Conservation (phyloP, 2,113 vertebrate species). For the Rhabdornis inornatus region DNA sequence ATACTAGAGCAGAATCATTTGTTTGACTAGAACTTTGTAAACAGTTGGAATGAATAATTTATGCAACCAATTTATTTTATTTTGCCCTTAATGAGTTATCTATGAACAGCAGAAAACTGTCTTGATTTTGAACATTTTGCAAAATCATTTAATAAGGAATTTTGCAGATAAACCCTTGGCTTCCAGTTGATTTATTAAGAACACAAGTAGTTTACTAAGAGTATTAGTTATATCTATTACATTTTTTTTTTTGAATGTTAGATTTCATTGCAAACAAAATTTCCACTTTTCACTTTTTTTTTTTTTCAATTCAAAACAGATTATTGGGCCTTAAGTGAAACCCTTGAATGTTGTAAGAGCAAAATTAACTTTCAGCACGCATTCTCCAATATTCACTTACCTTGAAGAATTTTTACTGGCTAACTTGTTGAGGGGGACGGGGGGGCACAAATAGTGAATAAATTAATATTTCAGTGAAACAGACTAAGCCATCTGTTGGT, state of each 20-base stretch:
- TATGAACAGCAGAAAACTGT: not conserved
- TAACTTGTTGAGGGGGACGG: accelerated
- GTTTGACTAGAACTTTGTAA: not conserved
- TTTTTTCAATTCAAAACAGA: not conserved
- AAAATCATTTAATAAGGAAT: not conserved
- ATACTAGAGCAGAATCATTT: not conserved
- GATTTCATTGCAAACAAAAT: not conserved
- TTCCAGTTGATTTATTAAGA: not conserved
- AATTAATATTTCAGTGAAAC: not conserved
- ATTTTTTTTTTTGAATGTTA: not conserved
- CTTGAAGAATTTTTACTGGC: not conserved
- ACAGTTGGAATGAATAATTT: not conserved
- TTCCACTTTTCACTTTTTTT: not conserved
- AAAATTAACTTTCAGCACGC: not conserved
- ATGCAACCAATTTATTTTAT: not conserved
- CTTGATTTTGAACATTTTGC: not conserved
- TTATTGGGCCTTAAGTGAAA: not conserved
- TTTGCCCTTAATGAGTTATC: not conserved
- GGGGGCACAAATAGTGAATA: accelerated
- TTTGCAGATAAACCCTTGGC: not conserved
- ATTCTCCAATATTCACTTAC: not conserved
- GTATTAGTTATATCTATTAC: not conserved
- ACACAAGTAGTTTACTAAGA: not conserved
- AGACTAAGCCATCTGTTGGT: not conserved
- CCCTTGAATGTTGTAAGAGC: not conserved